Percentiles rank a stretch among this genome's conserved stretches.
Conservation (phyloP, 1,140 invertebrate species). For the Elymnias hypermnestra region DNA sequence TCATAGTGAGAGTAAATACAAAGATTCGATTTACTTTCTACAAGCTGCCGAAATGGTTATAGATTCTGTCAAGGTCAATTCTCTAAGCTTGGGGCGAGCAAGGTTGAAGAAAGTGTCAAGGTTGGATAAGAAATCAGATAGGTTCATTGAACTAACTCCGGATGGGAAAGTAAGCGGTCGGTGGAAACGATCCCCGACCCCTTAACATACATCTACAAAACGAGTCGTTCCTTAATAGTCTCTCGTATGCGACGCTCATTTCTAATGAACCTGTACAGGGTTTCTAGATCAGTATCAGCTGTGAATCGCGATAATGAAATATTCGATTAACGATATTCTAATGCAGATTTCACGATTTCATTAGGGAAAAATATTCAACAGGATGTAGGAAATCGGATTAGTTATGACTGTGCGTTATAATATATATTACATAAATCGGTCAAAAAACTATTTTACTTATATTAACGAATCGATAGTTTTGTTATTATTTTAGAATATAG, state of each 20-base stretch:
- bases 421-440: slow-evolving; percentile 67
- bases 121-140: slow-evolving; percentile 67
- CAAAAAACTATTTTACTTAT: slow-evolving; percentile 67
- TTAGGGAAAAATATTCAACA: slow-evolving; percentile 17
- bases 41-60: slow-evolving; percentile 18
- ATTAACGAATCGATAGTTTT: slow-evolving; percentile 16
- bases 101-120: slow-evolving; percentile 74
- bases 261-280: slow-evolving; percentile 21
- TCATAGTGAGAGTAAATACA: slow-evolving; percentile 66
- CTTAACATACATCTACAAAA: slow-evolving; percentile 61
- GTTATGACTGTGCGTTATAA: slow-evolving; percentile 57
- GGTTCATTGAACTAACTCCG: slow-evolving; percentile 53
- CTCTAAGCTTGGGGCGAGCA: slow-evolving; percentile 33
- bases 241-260: slow-evolving; percentile 20
- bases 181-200: slow-evolving; percentile 42
- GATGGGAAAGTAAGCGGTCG: slow-evolving; percentile 65
- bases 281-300: slow-evolving; percentile 35
- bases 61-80: slow-evolving; percentile 48
- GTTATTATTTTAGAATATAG: slow-evolving; percentile 13
- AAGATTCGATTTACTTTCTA: slow-evolving; percentile 60
- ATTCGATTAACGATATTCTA: too few species aligned
- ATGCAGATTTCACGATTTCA: too few species aligned
- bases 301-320: too few species aligned
- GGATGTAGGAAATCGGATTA: slow-evolving; percentile 31
- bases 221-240: slow-evolving; percentile 48